Evolutionary conservation across 2,888 invertebrate genomes (phyloP).

Genomic region (Trissolcus japonicus): DNA sequence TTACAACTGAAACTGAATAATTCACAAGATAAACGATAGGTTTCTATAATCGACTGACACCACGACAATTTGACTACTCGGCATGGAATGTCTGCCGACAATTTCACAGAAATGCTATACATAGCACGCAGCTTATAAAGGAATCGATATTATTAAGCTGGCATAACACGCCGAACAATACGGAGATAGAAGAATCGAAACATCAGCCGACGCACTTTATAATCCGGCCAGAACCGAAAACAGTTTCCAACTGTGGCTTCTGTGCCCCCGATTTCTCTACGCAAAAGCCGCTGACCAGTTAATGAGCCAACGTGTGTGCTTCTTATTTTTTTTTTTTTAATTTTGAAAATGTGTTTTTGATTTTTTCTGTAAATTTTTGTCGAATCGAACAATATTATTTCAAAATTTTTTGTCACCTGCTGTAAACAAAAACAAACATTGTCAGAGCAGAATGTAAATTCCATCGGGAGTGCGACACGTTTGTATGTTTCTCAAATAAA

Average conservation of each 20-base stretch:
- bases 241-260: neutral
- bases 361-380: too few species aligned
- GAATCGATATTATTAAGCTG: conserved; percentile 66
- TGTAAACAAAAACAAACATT: too few species aligned
- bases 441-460: too few species aligned
- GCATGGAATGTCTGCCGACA: conserved; percentile 62
- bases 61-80: conserved; percentile 53
- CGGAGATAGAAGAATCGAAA: conserved; percentile 64
- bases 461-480: conserved; percentile 11
- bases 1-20: conserved; percentile 14
- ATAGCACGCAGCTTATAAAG: conserved; percentile 62
- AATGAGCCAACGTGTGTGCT: too few species aligned
- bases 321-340: too few species aligned
- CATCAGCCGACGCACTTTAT: conserved; percentile 13
- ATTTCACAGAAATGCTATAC: conserved; percentile 64
- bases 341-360: too few species aligned
- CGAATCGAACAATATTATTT: too few species aligned
- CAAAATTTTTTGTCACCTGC: too few species aligned
- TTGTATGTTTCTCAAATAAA: conserved; percentile 18
- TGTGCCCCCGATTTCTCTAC: too few species aligned
- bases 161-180: conserved; percentile 62
- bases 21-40: conserved; percentile 45
- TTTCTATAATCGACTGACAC: conserved; percentile 17
- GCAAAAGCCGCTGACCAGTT: too few species aligned
- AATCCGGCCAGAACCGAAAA: conserved; percentile 22